phyloP scores from a whole-genome alignment of 2,797 vertebrate species.

The Takifugu rubripes region DNA sequence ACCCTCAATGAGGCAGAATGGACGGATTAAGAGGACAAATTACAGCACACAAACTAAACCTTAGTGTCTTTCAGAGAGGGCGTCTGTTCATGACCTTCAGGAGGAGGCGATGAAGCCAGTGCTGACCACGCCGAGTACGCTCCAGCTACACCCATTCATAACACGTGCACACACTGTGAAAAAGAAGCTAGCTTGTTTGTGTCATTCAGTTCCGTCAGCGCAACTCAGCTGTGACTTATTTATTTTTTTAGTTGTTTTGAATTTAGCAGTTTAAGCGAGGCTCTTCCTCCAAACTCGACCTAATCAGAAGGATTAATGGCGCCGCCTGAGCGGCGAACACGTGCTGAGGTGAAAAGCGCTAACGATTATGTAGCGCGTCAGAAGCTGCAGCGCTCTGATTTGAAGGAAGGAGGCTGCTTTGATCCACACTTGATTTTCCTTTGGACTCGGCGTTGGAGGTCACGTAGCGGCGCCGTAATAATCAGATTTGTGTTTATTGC shows the following conservation, averaged over 20 bases:
- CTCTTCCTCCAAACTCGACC: background rate
- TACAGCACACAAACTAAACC: slow-evolving; percentile 42
- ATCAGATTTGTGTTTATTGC: slow-evolving; percentile 59
- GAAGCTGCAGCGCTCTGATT: no score
- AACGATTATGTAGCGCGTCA: no score
- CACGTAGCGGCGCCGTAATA: slow-evolving; percentile 33
- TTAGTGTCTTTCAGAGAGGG: slow-evolving; percentile 45
- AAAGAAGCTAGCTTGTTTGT: slow-evolving; percentile 20
- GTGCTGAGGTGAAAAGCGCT: no score
- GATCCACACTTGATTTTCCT: slow-evolving; percentile 12
- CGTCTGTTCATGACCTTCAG: slow-evolving; percentile 19
- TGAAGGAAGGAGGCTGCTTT: background rate
- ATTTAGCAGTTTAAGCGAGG: slow-evolving; percentile 1
- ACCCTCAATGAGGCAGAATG: slow-evolving; percentile 25
- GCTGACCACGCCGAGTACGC: slow-evolving; percentile 16
- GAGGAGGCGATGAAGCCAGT: slow-evolving; percentile 27
- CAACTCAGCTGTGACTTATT: slow-evolving; percentile 40
- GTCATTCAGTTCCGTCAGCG: background rate
- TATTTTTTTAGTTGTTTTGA: slow-evolving; percentile 12
- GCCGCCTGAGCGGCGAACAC: no score
- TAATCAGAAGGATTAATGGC: no score
- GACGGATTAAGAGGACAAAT: slow-evolving; percentile 26
- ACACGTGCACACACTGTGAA: slow-evolving; percentile 40
- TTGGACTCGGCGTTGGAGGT: slow-evolving; percentile 40
- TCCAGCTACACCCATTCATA: slow-evolving; percentile 28